phyloP scores from a whole-genome alignment of 1,140 invertebrate species.

The Anthonomus grandis region DNA sequence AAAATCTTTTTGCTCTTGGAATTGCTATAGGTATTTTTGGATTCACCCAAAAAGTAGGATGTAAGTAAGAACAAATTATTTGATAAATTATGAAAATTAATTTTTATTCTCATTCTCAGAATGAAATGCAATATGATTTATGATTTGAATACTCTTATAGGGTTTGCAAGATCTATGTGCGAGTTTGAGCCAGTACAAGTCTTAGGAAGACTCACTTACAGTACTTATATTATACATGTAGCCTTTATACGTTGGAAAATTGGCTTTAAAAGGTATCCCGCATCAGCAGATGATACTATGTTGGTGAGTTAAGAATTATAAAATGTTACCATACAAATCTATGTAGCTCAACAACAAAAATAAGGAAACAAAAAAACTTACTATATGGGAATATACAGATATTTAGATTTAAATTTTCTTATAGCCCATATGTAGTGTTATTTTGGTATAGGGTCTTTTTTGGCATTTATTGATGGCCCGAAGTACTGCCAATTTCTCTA shows the following conservation, averaged over 20 bases:
- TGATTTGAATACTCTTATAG: constrained; percentile 15
- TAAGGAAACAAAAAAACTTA: no score
- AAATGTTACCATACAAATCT: no score
- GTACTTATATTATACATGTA: constrained; percentile 32
- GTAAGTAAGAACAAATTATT: constrained; percentile 27
- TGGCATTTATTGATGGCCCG: no score
- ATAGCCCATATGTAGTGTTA: no score
- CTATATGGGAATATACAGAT: no score
- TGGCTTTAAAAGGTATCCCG: constrained; percentile 21
- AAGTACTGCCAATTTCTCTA: no score
- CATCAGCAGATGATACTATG: constrained; percentile 18
- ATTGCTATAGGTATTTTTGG: constrained; percentile 34
- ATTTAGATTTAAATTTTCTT: no score
- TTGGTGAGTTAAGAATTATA: constrained; percentile 30
- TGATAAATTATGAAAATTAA: not conserved
- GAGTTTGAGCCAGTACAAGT: constrained; percentile 27
- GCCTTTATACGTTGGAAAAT: constrained; percentile 13
- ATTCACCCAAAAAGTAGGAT: constrained; percentile 34
- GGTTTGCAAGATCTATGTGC: constrained; percentile 26
- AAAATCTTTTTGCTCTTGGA: constrained; percentile 34
- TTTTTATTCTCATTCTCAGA: not conserved
- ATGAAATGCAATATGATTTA: not conserved
- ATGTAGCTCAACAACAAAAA: no score
- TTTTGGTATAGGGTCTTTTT: no score
- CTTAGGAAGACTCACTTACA: constrained; percentile 32